Evolutionary conservation across 2,888 invertebrate species (phyloP).

Genomic region (Asteroscopus sphinx): DNA sequence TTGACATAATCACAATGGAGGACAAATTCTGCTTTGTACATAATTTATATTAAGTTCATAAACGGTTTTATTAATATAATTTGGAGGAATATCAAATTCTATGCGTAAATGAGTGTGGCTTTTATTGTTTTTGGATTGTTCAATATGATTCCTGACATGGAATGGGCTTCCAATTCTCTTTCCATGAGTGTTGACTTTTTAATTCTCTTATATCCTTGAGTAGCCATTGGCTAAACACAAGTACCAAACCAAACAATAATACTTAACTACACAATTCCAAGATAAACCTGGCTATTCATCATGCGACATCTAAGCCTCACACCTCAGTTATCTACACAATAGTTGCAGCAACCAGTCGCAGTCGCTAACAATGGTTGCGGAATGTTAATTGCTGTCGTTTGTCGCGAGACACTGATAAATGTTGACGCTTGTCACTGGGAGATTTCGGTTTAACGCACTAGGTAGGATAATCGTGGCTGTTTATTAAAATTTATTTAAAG

Average conservation of each 20-base stretch:
- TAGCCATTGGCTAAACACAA: no score
- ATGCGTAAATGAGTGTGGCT: no score
- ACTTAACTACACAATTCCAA: slow-evolving; percentile 8
- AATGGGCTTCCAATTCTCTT: no score
- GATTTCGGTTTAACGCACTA: slow-evolving; percentile 75
- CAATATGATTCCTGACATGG: no score
- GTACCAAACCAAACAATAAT: slow-evolving; percentile 11
- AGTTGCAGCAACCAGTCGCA: slow-evolving; percentile 62
- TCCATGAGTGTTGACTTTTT: no score
- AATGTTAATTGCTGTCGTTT: slow-evolving; percentile 89
- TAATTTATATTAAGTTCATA: slow-evolving; percentile 18
- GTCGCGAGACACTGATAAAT: slow-evolving; percentile 87
- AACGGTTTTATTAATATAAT: slow-evolving; percentile 15
- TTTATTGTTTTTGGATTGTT: no score
- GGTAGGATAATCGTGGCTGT: slow-evolving; percentile 42
- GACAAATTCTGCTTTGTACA: slow-evolving; percentile 17
- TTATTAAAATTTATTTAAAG: slow-evolving; percentile 6
- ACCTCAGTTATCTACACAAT: slow-evolving; percentile 56
- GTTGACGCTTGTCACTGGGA: slow-evolving; percentile 83
- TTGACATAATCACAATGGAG: slow-evolving; percentile 6
- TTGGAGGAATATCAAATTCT: not conserved
- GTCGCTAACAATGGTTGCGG: slow-evolving; percentile 79
- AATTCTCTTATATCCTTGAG: no score
- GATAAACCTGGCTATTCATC: slow-evolving; percentile 51
- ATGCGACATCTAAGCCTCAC: slow-evolving; percentile 48